These are phyloP conservation scores for Acropora yongei DNA, from an alignment of 64 coral and sea anemone genomes.

Conservation along the genomic window DNA sequence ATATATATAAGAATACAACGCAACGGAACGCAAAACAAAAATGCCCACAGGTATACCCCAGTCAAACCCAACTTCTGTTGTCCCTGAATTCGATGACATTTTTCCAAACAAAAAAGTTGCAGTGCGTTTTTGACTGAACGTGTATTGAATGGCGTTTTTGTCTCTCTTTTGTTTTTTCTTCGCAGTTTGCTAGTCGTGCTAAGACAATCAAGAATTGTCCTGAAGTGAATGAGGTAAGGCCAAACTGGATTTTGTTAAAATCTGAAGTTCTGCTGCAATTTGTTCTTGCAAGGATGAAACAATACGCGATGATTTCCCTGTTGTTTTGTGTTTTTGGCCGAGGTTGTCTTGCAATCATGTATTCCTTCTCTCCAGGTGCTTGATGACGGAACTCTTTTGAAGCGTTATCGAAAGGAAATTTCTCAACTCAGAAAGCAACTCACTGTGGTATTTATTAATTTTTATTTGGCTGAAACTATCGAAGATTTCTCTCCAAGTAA, in stretches of 20 bases:
- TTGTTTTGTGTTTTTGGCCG: neutral
- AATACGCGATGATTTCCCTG: no score
- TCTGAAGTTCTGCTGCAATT: neutral
- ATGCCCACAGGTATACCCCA: no score
- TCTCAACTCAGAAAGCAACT: slow-evolving; percentile 48
- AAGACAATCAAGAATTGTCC: slow-evolving; percentile 92
- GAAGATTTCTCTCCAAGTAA: neutral
- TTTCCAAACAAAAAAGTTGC: no score
- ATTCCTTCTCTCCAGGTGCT: slow-evolving; percentile 18
- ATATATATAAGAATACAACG: no score
- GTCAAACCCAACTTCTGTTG: no score
- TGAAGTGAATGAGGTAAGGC: slow-evolving; percentile 85
- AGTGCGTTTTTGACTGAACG: no score
- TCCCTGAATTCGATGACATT: no score
- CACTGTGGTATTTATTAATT: neutral
- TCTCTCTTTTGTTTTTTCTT: neutral
- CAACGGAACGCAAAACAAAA: no score
- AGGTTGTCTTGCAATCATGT: neutral
- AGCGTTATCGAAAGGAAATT: slow-evolving; percentile 47
- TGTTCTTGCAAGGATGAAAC: no score
- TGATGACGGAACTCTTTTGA: slow-evolving; percentile 62
- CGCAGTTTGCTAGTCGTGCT: slow-evolving; percentile 94
- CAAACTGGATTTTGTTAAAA: neutral
- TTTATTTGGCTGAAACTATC: neutral
- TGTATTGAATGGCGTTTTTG: no score